phyloP scores from a whole-genome alignment of 2,888 invertebrate genomes.

The Linnaemya vulpina region DNA sequence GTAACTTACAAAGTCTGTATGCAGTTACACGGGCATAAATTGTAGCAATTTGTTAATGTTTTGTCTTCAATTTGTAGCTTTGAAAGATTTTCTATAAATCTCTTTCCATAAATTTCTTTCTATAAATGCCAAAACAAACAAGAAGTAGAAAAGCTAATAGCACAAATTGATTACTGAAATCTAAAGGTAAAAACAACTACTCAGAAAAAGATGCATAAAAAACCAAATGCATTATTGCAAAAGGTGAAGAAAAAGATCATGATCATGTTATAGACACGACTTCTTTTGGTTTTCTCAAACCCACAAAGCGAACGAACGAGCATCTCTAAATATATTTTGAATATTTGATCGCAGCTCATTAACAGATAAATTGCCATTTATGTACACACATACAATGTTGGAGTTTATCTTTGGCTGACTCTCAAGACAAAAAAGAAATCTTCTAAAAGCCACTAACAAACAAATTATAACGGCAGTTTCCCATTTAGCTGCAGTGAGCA shows the following conservation, averaged over 20 bases:
- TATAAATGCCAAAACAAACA: slow-evolving; percentile 13
- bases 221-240: slow-evolving; percentile 58
- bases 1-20: slow-evolving; percentile 14
- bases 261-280: slow-evolving; percentile 51
- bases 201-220: slow-evolving; percentile 35
- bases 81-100: slow-evolving; percentile 11
- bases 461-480: slow-evolving; percentile 48
- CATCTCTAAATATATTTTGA: slow-evolving; percentile 50
- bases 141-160: neutral
- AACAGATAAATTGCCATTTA: slow-evolving; percentile 68
- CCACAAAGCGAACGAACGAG: slow-evolving; percentile 30
- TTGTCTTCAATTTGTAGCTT: neutral
- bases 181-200: slow-evolving; percentile 2
- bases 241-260: slow-evolving; percentile 60
- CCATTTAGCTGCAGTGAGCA: slow-evolving; percentile 16
- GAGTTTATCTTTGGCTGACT: slow-evolving; percentile 21
- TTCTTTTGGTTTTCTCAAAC: slow-evolving; percentile 43
- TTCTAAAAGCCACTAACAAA: slow-evolving; percentile 36
- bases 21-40: slow-evolving; percentile 1
- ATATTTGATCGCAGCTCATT: slow-evolving; percentile 71
- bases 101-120: slow-evolving; percentile 30
- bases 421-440: neutral
- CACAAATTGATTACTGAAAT: slow-evolving; percentile 48
- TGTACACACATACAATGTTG: neutral
- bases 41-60: slow-evolving; percentile 12